Conservation (phyloP, 2,888 invertebrate genomes). For the Ophioninae sp. region DNA sequence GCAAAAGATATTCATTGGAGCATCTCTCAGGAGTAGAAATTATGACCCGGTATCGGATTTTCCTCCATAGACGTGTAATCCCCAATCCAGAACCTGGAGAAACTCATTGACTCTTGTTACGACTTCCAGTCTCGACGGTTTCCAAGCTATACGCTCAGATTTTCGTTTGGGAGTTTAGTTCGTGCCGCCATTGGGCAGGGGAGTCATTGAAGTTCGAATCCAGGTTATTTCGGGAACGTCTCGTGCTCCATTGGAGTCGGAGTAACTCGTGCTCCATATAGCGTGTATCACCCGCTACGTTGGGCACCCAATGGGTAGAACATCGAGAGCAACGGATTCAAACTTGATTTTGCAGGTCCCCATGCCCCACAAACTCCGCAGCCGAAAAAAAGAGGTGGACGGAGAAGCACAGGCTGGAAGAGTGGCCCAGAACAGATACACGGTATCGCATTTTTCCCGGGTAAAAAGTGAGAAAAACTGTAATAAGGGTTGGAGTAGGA, state of each 20-base stretch:
- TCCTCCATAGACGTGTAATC: slow-evolving; percentile 21
- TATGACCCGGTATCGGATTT: slow-evolving; percentile 13
- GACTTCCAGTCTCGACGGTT: slow-evolving; percentile 35
- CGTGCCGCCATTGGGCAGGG: slow-evolving; percentile 3
- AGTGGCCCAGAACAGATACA: slow-evolving; percentile 58
- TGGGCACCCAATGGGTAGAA: slow-evolving; percentile 24
- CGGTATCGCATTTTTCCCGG: slow-evolving; percentile 60
- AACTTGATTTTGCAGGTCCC: slow-evolving; percentile 25
- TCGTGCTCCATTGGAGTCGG: slow-evolving; percentile 29
- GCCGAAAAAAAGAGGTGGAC: slow-evolving; percentile 13
- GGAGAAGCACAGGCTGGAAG: slow-evolving; percentile 22
- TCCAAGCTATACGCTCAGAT: slow-evolving; percentile 16
- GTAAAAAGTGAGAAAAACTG: slow-evolving; percentile 41
- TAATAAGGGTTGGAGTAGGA: slow-evolving; percentile 38
- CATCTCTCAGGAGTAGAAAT: slow-evolving; percentile 1
- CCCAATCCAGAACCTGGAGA: not conserved
- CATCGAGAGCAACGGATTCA: slow-evolving; percentile 36
- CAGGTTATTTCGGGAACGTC: slow-evolving; percentile 36
- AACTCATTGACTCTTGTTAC: slow-evolving; percentile 25
- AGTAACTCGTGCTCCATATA: slow-evolving; percentile 11
- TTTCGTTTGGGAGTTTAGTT: slow-evolving; percentile 23
- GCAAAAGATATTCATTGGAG: not conserved
- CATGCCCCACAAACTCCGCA: slow-evolving; percentile 3
- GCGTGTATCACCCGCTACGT: not conserved
- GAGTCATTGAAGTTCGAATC: slow-evolving; percentile 48